Conservation (phyloP, 2,888 invertebrate genomes). For the Nephrotoma appendiculata region DNA sequence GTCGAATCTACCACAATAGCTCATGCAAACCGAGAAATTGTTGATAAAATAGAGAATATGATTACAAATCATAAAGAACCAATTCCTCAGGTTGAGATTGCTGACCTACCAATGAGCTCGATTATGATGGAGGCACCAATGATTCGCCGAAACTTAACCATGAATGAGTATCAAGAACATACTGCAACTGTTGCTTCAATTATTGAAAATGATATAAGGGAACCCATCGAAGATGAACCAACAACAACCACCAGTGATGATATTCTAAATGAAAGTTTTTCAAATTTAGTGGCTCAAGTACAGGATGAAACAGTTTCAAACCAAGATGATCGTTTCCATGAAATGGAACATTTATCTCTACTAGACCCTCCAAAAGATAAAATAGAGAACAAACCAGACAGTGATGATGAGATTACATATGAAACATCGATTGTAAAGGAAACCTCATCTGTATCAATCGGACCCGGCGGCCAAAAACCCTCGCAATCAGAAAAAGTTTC, state of each 20-base stretch:
- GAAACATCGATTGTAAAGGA: slow-evolving; percentile 11
- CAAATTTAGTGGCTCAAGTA: slow-evolving; percentile 15
- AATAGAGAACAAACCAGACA: not conserved
- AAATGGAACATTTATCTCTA: slow-evolving; percentile 7
- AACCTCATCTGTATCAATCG: slow-evolving; percentile 9
- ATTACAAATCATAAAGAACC: slow-evolving; percentile 11
- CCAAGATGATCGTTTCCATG: slow-evolving; percentile 7
- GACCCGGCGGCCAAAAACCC: not conserved
- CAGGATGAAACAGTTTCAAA: slow-evolving; percentile 5
- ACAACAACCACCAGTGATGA: slow-evolving; percentile 10
- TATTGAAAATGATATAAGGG: slow-evolving; percentile 8
- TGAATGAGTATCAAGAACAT: slow-evolving; percentile 28
- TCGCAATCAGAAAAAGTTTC: not conserved
- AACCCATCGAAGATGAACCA: slow-evolving; percentile 7
- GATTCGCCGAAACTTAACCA: slow-evolving; percentile 15
- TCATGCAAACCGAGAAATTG: slow-evolving; percentile 11
- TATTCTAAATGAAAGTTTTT: slow-evolving; percentile 14
- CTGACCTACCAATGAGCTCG: not conserved
- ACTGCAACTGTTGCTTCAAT: slow-evolving; percentile 30
- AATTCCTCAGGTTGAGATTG: not conserved
- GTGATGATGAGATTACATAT: slow-evolving; percentile 5
- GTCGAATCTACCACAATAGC: not conserved
- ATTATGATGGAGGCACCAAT: not conserved
- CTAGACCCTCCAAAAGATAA: not conserved
- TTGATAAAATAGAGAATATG: slow-evolving; percentile 15